phyloP scores from a whole-genome alignment of 2,888 invertebrate genomes.

The Marasmarcha lunaedactyla region DNA sequence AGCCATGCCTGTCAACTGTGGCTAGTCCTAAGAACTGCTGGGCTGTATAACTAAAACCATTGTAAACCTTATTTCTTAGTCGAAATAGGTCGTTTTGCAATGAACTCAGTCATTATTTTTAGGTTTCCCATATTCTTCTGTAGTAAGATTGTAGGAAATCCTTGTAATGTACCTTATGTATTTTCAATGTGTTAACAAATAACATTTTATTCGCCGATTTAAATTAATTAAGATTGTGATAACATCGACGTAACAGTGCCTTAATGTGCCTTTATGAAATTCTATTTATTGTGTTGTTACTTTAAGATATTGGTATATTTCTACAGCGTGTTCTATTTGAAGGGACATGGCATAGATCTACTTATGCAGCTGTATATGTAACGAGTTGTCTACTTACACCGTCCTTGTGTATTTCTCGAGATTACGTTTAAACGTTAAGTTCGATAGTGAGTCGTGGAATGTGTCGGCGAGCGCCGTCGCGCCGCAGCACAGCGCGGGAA shows the following conservation, averaged over 20 bases:
- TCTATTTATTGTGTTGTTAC: slow-evolving; percentile 61
- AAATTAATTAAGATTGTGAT: slow-evolving; percentile 58
- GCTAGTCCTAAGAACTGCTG: slow-evolving; percentile 27
- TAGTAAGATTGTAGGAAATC: slow-evolving; percentile 17
- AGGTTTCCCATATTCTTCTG: slow-evolving; percentile 48
- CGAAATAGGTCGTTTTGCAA: slow-evolving; percentile 50
- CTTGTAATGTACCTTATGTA: background rate
- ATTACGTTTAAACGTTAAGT: slow-evolving; percentile 52
- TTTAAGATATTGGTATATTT: slow-evolving; percentile 52
- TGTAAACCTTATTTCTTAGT: slow-evolving; percentile 52
- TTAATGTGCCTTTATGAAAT: slow-evolving; percentile 63
- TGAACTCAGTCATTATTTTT: slow-evolving; percentile 20
- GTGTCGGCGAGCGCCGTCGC: too few relatives aligned
- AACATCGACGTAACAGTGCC: slow-evolving; percentile 65
- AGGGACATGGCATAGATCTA: background rate
- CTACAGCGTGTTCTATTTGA: slow-evolving; percentile 29
- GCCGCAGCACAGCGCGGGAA: background rate
- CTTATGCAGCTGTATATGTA: slow-evolving; percentile 36
- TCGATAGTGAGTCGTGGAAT: slow-evolving; percentile 45
- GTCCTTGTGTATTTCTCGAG: slow-evolving; percentile 69
- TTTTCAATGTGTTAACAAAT: background rate
- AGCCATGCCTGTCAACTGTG: slow-evolving; percentile 31
- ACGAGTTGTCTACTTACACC: slow-evolving; percentile 62
- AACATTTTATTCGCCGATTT: slow-evolving; percentile 11
- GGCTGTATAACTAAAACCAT: slow-evolving; percentile 13